Evolutionary conservation across 92 coral and sea anemone species (phyloP).

Genomic region (Palythoa grandiflora): DNA sequence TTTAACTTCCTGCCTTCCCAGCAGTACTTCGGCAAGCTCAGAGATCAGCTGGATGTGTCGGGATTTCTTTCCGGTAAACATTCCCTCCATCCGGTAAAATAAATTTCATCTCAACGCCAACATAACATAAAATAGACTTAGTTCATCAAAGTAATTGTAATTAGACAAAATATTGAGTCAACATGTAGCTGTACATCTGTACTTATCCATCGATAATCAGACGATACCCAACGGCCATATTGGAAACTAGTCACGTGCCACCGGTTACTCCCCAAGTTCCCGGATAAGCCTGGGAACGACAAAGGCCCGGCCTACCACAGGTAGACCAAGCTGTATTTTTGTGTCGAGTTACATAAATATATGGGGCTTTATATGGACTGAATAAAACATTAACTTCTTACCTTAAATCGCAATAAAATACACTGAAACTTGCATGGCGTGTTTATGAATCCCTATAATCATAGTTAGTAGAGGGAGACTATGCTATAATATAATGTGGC

Average conservation of each 20-base stretch:
- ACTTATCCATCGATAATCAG: conserved; percentile 44
- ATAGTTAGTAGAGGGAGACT: too few relatives aligned
- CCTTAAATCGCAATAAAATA: too few relatives aligned
- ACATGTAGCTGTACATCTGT: conserved; percentile 24
- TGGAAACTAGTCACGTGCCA: conserved; percentile 74
- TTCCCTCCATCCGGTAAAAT: conserved; percentile 35
- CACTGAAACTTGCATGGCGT: too few relatives aligned
- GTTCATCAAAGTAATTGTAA: not conserved
- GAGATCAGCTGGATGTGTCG: conserved; percentile 15
- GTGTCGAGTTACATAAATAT: too few relatives aligned
- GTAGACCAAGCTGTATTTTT: not conserved
- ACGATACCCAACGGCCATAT: conserved; percentile 74
- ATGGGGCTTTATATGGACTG: too few relatives aligned
- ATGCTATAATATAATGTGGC: too few relatives aligned
- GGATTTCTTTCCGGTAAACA: conserved; percentile 8
- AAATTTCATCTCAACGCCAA: conserved; percentile 37
- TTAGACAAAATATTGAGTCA: not conserved
- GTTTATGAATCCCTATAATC: too few relatives aligned
- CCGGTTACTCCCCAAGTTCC: conserved; percentile 31
- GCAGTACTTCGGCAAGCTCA: conserved; percentile 37
- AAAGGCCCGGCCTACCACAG: not conserved
- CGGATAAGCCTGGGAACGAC: conserved; percentile 27
- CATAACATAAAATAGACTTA: conserved; percentile 9
- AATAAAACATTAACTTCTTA: too few relatives aligned
- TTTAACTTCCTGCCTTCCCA: conserved; percentile 38